Evolutionary conservation across 2,888 invertebrate genomes (phyloP).

Genomic region (Sacculina carcini): DNA sequence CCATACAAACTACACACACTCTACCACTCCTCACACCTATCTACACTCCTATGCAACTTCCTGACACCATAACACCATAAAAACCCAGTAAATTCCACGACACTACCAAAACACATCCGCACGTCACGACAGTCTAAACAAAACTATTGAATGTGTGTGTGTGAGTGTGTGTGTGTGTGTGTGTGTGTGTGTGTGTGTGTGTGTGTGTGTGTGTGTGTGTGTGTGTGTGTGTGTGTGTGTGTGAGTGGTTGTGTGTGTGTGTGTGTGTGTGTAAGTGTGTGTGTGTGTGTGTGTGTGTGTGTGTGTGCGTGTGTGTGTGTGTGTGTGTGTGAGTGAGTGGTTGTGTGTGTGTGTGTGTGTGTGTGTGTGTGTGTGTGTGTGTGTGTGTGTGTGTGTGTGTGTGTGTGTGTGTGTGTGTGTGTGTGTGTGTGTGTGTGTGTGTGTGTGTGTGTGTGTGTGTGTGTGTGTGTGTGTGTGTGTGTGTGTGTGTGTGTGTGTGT

Average conservation of each 20-base stretch:
- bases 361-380: constrained; percentile 7
- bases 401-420: constrained; percentile 5
- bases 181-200: neutral
- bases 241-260: too few relatives aligned
- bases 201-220: neutral
- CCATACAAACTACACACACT: too few relatives aligned
- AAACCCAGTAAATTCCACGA: too few relatives aligned
- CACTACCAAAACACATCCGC: too few relatives aligned
- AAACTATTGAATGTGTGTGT: neutral
- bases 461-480: neutral
- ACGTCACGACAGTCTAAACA: too few relatives aligned
- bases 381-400: constrained; percentile 7
- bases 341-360: too few relatives aligned
- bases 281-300: constrained; percentile 7
- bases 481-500: neutral
- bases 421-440: neutral
- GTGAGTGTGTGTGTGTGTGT: too few relatives aligned
- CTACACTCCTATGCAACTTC: too few relatives aligned
- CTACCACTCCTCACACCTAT: too few relatives aligned
- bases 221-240: neutral
- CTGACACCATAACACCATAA: too few relatives aligned
- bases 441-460: neutral
- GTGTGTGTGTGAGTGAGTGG: constrained; percentile 4
- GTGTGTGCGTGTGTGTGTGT: constrained; percentile 6
- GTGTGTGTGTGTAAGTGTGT: constrained; percentile 6